These are phyloP conservation scores for Sibirionetta formosa DNA, from an alignment of 2,797 vertebrate species.

Conservation along the genomic window DNA sequence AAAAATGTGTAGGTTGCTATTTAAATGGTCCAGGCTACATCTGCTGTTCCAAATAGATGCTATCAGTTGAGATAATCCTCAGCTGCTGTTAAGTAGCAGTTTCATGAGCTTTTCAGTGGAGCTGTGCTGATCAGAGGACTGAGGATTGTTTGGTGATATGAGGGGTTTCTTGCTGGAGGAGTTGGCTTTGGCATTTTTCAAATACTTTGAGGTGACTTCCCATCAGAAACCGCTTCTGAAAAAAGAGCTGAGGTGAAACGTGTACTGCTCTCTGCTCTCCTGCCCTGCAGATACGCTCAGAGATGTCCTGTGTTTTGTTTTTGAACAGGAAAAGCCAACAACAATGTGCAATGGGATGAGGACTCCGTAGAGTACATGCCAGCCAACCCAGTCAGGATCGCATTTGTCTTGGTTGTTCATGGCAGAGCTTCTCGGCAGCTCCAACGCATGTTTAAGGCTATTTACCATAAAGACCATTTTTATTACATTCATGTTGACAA, in stretches of 20 bases:
- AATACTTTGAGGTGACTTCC: neutral
- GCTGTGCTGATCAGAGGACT: neutral
- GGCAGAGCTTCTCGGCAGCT: slow-evolving; percentile 96
- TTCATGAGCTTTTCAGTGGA: neutral
- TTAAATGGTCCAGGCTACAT: neutral
- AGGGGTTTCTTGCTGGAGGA: neutral
- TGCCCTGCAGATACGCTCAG: neutral
- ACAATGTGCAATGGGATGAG: slow-evolving; percentile 96
- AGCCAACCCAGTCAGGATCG: slow-evolving; percentile 92
- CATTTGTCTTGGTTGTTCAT: slow-evolving; percentile 95
- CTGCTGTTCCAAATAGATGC: neutral
- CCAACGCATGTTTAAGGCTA: slow-evolving; percentile 97
- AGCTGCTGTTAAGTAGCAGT: neutral
- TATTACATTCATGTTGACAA: slow-evolving; percentile 99
- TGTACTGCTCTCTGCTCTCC: neutral
- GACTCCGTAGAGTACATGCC: slow-evolving; percentile 92
- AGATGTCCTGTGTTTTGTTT: slow-evolving; percentile 73
- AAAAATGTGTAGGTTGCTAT: neutral
- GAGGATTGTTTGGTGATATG: neutral
- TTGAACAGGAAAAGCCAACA: slow-evolving; percentile 92
- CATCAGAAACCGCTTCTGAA: neutral
- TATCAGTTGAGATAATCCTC: neutral
- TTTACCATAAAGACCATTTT: slow-evolving; percentile 96
- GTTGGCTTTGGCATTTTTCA: neutral
- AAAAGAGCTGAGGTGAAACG: neutral